Percentiles rank a stretch among this genome's conserved stretches.
Evolutionary conservation across 1,140 invertebrate genomes (phyloP).

Genomic region (Coenobita brevimanus): DNA sequence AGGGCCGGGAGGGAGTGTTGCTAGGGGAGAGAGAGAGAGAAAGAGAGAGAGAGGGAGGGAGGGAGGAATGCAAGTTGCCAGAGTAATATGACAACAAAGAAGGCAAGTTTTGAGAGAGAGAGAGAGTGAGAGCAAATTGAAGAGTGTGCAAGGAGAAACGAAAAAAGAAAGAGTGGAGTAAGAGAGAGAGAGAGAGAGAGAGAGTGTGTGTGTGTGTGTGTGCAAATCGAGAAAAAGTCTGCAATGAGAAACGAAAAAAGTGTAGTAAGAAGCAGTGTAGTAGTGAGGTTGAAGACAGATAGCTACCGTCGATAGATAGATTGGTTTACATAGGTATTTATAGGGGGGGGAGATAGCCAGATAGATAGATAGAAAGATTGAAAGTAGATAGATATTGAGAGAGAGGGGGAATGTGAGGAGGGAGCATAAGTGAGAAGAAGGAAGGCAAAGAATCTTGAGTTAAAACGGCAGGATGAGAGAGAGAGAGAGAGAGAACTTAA

Average conservation of each 20-base stretch:
- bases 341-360: no score
- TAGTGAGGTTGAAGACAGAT: no score
- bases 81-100: no score
- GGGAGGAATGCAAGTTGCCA: background rate
- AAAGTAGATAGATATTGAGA: background rate
- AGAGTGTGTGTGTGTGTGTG: background rate
- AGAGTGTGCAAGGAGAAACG: background rate
- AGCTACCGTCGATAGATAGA: no score
- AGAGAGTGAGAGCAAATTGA: no score
- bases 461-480: background rate
- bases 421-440: background rate
- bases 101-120: background rate
- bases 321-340: background rate
- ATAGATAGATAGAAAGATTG: background rate
- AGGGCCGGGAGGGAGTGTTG: no score
- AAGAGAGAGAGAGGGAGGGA: constrained; percentile 1
- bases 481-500: background rate
- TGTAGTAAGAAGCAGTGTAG: background rate
- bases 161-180: background rate
- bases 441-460: background rate
- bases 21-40: constrained; percentile 11
- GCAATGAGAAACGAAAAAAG: background rate
- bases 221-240: background rate
- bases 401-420: no score
- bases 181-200: background rate